These are phyloP conservation scores for Chymomyza costata DNA, from an alignment of 1,140 invertebrate species.

Conservation along the genomic window DNA sequence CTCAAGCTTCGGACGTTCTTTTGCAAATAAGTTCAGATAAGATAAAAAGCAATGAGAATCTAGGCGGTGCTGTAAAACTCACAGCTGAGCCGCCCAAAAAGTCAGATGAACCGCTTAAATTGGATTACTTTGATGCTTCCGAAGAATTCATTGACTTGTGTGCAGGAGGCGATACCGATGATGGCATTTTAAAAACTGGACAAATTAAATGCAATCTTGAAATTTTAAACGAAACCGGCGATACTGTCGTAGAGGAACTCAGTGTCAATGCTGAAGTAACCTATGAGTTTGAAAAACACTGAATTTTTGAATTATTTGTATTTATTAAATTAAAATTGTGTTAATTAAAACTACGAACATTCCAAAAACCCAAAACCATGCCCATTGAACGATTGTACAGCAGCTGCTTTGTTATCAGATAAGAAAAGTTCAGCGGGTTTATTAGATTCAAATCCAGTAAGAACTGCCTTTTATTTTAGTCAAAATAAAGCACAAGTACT, in stretches of 20 bases:
- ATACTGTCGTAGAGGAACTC: conserved; percentile 47
- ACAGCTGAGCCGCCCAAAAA: too few species aligned
- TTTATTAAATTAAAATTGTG: conserved; percentile 10
- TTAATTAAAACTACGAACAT: conserved; percentile 28
- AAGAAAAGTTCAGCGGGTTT: conserved; percentile 17
- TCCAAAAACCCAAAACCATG: conserved; percentile 26
- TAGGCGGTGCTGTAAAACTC: too few species aligned
- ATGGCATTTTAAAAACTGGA: conserved; percentile 31
- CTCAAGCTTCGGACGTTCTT: too few species aligned
- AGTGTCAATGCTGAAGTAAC: conserved; percentile 51
- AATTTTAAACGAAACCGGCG: conserved; percentile 46
- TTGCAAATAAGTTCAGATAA: too few species aligned
- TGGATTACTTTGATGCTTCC: conserved; percentile 43
- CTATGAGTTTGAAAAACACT: conserved; percentile 28
- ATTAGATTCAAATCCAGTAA: conserved; percentile 21
- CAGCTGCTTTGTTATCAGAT: conserved; percentile 22
- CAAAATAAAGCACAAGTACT: conserved; percentile 19
- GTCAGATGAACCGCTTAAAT: conserved; percentile 11
- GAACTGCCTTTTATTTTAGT: conserved; percentile 15
- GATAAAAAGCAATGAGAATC: too few species aligned
- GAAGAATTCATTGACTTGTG: conserved; percentile 3
- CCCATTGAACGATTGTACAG: conserved; percentile 9
- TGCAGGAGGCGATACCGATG: neutral
- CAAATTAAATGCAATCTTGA: conserved; percentile 60
- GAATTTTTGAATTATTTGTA: neutral